Percentiles rank a stretch among this genome's conserved stretches.
These are phyloP conservation scores for Albula goreensis DNA, from an alignment of 2,113 vertebrate species.

Conservation along the genomic window DNA sequence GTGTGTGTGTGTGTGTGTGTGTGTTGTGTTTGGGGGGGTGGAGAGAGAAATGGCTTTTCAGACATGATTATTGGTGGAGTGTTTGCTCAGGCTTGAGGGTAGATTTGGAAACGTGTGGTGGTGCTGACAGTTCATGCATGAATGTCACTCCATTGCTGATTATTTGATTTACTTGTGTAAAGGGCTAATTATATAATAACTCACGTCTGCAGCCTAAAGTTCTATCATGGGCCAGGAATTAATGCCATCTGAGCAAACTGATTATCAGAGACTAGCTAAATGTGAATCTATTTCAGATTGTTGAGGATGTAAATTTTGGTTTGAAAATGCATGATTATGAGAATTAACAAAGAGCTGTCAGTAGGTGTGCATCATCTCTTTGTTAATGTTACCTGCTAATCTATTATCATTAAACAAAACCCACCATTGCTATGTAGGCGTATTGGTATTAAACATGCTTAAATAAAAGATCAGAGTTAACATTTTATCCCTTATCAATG, in stretches of 20 bases:
- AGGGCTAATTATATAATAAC: neutral
- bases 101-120: neutral
- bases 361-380: neutral
- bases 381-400: neutral
- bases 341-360: neutral
- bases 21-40: no score
- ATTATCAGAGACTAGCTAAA: neutral
- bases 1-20: no score
- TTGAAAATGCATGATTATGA: neutral
- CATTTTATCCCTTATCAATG: neutral
- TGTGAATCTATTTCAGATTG: neutral
- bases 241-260: neutral
- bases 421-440: neutral
- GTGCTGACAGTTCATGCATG: neutral
- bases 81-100: neutral
- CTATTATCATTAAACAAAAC: neutral
- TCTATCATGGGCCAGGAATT: neutral
- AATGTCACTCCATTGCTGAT: neutral
- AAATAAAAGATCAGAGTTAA: no score
- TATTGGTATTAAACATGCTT: neutral
- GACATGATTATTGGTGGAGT: neutral
- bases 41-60: neutral
- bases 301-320: neutral
- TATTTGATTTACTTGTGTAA: neutral
- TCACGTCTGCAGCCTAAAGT: neutral